Base-by-base conservation (phyloP, 2,113 vertebrate species). In the Sylvicapra grimmia region DNA sequence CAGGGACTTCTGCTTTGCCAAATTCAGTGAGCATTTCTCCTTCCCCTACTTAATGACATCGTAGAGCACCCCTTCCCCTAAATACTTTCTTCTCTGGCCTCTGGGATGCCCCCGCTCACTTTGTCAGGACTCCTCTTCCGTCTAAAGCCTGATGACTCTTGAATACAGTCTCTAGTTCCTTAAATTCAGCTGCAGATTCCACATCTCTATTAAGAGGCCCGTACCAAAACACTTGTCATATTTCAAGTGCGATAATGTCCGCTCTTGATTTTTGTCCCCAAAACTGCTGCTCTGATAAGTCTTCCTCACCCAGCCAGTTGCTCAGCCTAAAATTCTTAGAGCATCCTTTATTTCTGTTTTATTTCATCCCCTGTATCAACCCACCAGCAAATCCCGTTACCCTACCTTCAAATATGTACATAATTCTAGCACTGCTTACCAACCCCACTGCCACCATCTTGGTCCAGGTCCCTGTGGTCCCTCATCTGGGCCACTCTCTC, bases 91-190 rank as follows among this genome's bases (percentile, higher is more conserved):
- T 25, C 8, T 1, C 40, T 44, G 40, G 51, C 31, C 49, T 82
- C 80, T 1, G 3, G 25, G 9, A 18, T 4, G 0, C 2, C 36
- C 14, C 61, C 0, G 0, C 31, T 82, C 80, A n/a, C 51, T 33
- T 54, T 36, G 33, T 54, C 80, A 54, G 12, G 15, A 25, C 25
- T 79, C 47, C 6, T 59, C 33, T 15, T 59, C 10, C 19, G 36
- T 56, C 19, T 72, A 1, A 51, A 85, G 36, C 19, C 40, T 36
- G 79, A 84, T 33, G 36, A 23, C 86, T 88, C 47, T 36, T 0
- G 5, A 51, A 51, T 10, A n/a, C 1, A 51, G 1, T 33, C 19
- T 80, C 27, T 8, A 12, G 16, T n/a, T 19, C n/a, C 51, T 93
- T 33, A 29, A 23, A 21, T 49, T 10, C 36, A 33, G 0, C 79